Evolutionary conservation across 2,797 vertebrate genomes (phyloP).

Genomic region (Amniataba percoides): DNA sequence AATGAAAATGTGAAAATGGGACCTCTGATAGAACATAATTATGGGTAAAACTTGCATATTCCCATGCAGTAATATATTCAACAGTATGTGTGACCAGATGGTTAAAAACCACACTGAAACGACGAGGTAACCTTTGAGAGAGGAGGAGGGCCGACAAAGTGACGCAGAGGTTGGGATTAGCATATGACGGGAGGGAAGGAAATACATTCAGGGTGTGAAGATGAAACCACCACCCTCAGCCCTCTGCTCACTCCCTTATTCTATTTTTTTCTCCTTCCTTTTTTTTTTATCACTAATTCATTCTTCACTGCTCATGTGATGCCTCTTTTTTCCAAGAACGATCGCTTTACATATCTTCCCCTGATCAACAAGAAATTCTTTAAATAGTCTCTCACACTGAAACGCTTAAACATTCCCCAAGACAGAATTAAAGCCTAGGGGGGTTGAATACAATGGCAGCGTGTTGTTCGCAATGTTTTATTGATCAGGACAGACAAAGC

Average conservation of each 20-base stretch:
- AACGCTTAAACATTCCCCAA: conserved; percentile 1
- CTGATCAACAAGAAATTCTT: conserved; percentile 19
- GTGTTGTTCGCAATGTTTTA: conserved; percentile 38
- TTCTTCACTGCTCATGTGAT: background rate
- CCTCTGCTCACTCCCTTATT: background rate
- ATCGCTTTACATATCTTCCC: conserved; percentile 4
- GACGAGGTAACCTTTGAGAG: conserved; percentile 11
- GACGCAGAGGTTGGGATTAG: conserved; percentile 13
- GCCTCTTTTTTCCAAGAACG: background rate
- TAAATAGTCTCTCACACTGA: conserved; percentile 27
- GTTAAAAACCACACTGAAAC: conserved; percentile 12
- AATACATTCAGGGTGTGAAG: conserved; percentile 22
- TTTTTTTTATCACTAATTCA: background rate
- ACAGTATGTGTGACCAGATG: conserved; percentile 44
- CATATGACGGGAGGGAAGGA: conserved; percentile 16
- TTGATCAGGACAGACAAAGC: conserved; percentile 44
- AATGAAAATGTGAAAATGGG: background rate
- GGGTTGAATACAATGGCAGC: conserved; percentile 20
- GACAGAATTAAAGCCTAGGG: conserved; percentile 37
- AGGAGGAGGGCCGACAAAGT: conserved; percentile 18
- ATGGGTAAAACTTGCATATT: conserved; percentile 3
- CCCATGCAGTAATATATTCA: background rate
- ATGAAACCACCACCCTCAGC: conserved; percentile 15
- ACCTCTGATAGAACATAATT: background rate
- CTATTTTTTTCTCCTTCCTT: background rate